Base-by-base conservation (phyloP, 2,888 invertebrate genomes). In the Globia sparganii region DNA sequence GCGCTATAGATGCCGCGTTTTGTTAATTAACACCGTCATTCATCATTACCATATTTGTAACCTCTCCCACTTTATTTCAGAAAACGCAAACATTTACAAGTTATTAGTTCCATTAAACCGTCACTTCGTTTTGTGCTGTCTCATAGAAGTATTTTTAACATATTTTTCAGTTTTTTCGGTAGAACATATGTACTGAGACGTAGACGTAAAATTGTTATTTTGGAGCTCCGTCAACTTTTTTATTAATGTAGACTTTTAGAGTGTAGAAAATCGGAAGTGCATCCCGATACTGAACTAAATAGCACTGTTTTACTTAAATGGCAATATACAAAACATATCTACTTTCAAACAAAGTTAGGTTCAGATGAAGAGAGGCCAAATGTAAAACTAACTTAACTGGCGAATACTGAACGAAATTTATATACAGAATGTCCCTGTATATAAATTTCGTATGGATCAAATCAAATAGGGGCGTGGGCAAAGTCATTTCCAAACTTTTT, bases 21-120 rank as follows among this genome's bases (percentile, higher is more conserved):
- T 46, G 31, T 71, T 43, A 34, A 71, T 71, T 43, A 62, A n/a
- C 1, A 31, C 25, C 13, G 62, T 71, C 62, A 34, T 62, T 71
- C 62, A 71, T 62, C 62, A 62, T 71, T 31, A 58, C 8, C 56
- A 40, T 28, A 21, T 69, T 28, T 58, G 37, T 21, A 28, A 8
- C 37, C 8, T 34, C 69, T 69, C 8, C 21, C 40, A 58, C 15
- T 56, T 56, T 58, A 53, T 21, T 68, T 21, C n/a, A 56, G 21
- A 11, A 56, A 21, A 37, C 37, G n/a, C 37, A 56, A 68, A 43
- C 9, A 59, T 43, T 31, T 31, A 8, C 25, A 58, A 40, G 25
- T n/a, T 53, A 31, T 49, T n/a, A 49, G 15, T 25, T n/a, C 40
- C 28, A 58, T 15, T 40, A 28, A 34, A 21, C 1, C 5, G 21